Evolutionary conservation across 2,797 vertebrate genomes (phyloP), one percentile per base, ranked within the genome.

Genomic region (Hemibagrus guttatus): DNA sequence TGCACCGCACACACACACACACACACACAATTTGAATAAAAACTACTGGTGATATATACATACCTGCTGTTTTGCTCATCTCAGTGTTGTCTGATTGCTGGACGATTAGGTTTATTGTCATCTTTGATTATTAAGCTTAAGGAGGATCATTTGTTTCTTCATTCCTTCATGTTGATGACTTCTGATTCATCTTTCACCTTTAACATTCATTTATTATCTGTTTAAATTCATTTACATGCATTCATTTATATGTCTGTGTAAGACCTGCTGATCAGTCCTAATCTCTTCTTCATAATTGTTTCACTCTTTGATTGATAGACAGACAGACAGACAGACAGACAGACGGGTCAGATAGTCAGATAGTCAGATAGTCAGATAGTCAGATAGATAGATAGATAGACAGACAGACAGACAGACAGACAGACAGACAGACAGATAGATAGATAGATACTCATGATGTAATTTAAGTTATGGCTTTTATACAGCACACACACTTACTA

Each of bases 401-500:
- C 5, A 66, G 63, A 31, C 14, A 66, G 63, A 31, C 16, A 66
- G 63, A 31, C 5, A 66, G 63, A 31, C 31, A 21, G 68, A 42
- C 11, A 23, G 35, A 74, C 16, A 16, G 23, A 52, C 14, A n/a
- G 71, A 49, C 6, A 46, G 69, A 72, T 49, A 49, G 71, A n/a
- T n/a, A 52, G 23, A 52, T 26, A 71, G 64, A 23, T 61, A 17
- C 4, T 72, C 39, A 72, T 46, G 12, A 13, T 74, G 11, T 61
- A 31, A 59, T 19, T 31, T 49, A 79, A 76, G 6, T 35, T 80
- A 31, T 71, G 35, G 28, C 4, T 17, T 85, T 54, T 49, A 82
- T 23, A 72, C 49, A 23, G 56, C 8, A 83, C 81, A 87, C 71
- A 83, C 68, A 82, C n/a, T 46, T 16, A 7, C 46, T 49, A 49